Evolutionary conservation across 92 coral and sea anemone genomes (phyloP).

Genomic region (Palythoa grandiflora): DNA sequence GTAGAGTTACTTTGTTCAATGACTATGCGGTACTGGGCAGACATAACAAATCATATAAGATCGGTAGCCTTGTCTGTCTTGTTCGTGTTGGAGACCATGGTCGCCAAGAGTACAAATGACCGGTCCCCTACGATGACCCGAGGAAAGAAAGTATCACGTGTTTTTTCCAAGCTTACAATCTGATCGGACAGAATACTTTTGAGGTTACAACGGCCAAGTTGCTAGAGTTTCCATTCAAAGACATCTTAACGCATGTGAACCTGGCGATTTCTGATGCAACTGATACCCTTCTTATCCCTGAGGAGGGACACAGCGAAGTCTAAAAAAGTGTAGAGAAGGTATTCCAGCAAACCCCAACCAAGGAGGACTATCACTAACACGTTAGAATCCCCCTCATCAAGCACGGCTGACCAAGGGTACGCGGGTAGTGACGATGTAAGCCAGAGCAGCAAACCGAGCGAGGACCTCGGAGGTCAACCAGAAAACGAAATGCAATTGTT

Average conservation of each 20-base stretch:
- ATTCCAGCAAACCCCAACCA: background rate
- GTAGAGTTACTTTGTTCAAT: too few species aligned
- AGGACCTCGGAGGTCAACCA: background rate
- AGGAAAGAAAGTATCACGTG: conserved; percentile 46
- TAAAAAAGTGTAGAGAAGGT: background rate
- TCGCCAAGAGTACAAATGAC: conserved; percentile 5
- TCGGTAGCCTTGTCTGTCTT: too few species aligned
- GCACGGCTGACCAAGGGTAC: background rate
- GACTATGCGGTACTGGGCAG: too few species aligned
- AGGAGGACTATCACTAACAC: background rate
- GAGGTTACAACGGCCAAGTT: conserved; percentile 48
- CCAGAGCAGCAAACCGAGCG: background rate
- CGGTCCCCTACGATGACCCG: conserved; percentile 34
- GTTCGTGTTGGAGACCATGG: too few species aligned
- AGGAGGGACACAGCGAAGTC: background rate
- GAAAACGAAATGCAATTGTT: background rate
- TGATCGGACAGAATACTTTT: conserved; percentile 29
- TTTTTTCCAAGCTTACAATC: conserved; percentile 47
- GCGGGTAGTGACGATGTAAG: background rate
- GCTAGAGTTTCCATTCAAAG: conserved; percentile 26
- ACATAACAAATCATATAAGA: too few species aligned
- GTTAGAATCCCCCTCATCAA: background rate
- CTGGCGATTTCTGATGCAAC: background rate
- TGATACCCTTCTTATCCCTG: background rate
- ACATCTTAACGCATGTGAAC: background rate